Conservation (phyloP, 2,797 vertebrate species). For the Chelon labrosus region DNA sequence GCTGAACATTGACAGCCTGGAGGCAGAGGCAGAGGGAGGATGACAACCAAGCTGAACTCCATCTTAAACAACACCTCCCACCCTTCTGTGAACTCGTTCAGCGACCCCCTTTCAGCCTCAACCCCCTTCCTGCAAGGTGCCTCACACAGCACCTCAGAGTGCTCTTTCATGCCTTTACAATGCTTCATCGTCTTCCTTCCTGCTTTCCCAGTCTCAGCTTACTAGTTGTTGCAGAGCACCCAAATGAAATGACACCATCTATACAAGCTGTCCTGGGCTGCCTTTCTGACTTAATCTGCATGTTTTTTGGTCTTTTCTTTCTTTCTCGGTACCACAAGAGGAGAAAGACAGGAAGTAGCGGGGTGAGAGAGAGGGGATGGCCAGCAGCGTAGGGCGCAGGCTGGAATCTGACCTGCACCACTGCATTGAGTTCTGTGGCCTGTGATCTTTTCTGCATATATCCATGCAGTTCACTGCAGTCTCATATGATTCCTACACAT, state of each 20-base stretch:
- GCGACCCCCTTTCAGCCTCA: conserved; percentile 17
- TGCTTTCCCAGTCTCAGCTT: conserved; percentile 2
- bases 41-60: conserved; percentile 65
- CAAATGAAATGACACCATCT: not conserved
- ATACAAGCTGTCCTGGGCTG: not conserved
- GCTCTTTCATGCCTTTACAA: conserved; percentile 22
- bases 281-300: conserved; percentile 8
- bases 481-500: not conserved
- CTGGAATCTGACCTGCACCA: too few relatives aligned
- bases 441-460: not conserved
- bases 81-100: conserved; percentile 42
- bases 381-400: too few relatives aligned
- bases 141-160: conserved; percentile 30
- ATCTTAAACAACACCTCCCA: conserved; percentile 63
- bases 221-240: conserved; percentile 5
- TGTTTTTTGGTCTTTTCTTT: not conserved
- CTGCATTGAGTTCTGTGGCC: too few relatives aligned
- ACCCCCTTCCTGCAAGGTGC: conserved; percentile 29
- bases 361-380: too few relatives aligned
- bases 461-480: not conserved
- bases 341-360: too few relatives aligned
- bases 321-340: too few relatives aligned
- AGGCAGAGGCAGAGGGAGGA: conserved; percentile 71
- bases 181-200: not conserved
- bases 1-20: conserved; percentile 57